Evolutionary conservation across 2,888 invertebrate genomes (phyloP), one percentile per base, ranked within the genome.

Genomic region (Apocheima hispidaria): DNA sequence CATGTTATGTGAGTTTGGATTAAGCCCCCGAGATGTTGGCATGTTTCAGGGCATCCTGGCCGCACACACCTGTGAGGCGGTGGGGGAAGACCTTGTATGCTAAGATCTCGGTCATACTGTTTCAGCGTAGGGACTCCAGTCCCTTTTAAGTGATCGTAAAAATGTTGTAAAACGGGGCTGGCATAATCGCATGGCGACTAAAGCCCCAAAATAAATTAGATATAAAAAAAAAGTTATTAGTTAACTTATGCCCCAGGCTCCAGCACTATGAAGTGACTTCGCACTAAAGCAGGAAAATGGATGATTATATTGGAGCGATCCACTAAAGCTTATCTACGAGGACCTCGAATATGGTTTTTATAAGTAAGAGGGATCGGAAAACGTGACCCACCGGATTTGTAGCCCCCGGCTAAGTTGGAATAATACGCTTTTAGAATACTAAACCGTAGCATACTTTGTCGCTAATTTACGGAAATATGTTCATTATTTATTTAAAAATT

Each of bases 241-340:
- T 48, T 38, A 33, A 41, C 26, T n/a, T n/a, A 18, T 35, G 7
- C n/a, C 41, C 23, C 12, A 2, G 36, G n/a, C 54, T 54, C 28
- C 54, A 9, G 7, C 9, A 28, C 54, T 60, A 50, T 49, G 21
- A 1, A 23, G 60, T 61, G 59, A 55, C 61, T 61, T 65, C 59
- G 49, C 46, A 41, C 54, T 60, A 59, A 60, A 58, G 56, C 55
- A 49, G 55, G 65, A 48, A 60, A 67, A 69, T 66, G 65, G 60
- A 68, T 70, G 66, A 66, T 63, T 56, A 63, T 66, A 54, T 66
- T 60, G 65, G 53, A 59, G 58, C 60, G 48, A 46, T 63, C 63
- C 51, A 62, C 63, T 58, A 53, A 58, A 30, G 54, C 63, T 58
- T 54, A 58, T 54, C 54, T 58, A 54, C 63, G 57, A 58, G 44